Evolutionary conservation across 2,888 invertebrate species (phyloP), one percentile per base, ranked within the genome.

Genomic region (Phalera bucephala): DNA sequence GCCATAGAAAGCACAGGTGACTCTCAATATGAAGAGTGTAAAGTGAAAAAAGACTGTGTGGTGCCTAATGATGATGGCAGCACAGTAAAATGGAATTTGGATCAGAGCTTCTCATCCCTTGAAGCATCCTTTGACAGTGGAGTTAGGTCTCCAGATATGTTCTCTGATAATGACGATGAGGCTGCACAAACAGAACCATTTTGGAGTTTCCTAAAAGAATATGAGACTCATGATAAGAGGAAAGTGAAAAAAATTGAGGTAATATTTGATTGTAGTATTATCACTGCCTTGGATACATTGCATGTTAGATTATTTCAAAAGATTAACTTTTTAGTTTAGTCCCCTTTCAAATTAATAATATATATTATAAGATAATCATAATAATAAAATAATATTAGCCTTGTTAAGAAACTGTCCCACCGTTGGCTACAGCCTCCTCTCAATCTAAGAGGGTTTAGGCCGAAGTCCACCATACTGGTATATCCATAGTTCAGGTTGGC

Each of bases 71-170:
- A 75, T 37, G 80, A 80, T 9, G 69, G 67, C 0, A 79, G 66
- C 33, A 68, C 52, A 32, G 48, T 53, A 11, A 87, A 84, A 52
- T 87, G 84, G 85, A 82, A 78, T 44, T 70, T 68, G 2, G 88
- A 89, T 20, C 81, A 82, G 9, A 87, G 86, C 45, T 80, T 73
- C 39, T 88, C 88, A 1, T 89, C 88, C 7, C 63, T 83, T 1
- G 88, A 89, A 40, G 81, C 80, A 7, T 88, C 88, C 1, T 88
- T 84, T 75, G 87, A 88, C 57, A 89, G 88, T 59, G 88, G 88
- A 48, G 77, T 88, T 23, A 62, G 89, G 28, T 93, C 93, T 33
- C 94, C 94, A 0, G 93, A 94, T 62, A 81, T 94, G 64, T 94
- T 94, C 69, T 92, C 91, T 40, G 93, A 93, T 41, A 91, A 91